phyloP scores from a whole-genome alignment of 2,888 invertebrate species.

The Aleiodes leptofemur region DNA sequence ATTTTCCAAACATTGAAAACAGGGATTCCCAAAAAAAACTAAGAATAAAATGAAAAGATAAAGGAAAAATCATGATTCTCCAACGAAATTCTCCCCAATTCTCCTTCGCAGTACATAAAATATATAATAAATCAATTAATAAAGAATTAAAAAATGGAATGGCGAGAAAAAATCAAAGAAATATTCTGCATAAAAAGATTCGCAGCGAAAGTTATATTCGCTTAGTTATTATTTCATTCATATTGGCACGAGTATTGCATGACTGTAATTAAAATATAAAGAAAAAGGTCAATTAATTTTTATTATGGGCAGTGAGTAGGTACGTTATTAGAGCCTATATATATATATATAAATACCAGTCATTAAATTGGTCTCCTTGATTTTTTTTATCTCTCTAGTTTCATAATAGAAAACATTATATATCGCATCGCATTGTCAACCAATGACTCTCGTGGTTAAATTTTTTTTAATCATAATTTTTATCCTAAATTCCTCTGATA shows the following conservation, averaged over 20 bases:
- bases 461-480: too few relatives aligned
- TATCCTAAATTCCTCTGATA: too few relatives aligned
- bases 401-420: neutral
- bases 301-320: conserved; percentile 23
- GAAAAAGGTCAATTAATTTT: conserved; percentile 26
- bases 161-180: neutral
- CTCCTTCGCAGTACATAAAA: conserved; percentile 8
- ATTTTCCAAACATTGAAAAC: too few relatives aligned
- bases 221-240: neutral
- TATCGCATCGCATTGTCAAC: neutral
- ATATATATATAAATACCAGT: conserved; percentile 1
- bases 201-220: conserved; percentile 7
- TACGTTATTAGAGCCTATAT: neutral
- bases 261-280: conserved; percentile 18
- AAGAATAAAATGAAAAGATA: neutral
- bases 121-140: conserved; percentile 19
- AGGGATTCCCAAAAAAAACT: neutral
- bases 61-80: conserved; percentile 1
- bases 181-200: neutral
- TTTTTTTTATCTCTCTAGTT: neutral
- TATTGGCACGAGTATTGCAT: conserved; percentile 4
- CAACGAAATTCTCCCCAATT: neutral
- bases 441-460: too few relatives aligned
- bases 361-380: conserved; percentile 5
- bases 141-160: conserved; percentile 13